Evolutionary conservation across 2,113 vertebrate genomes (phyloP), one percentile per base, ranked within the genome.

Genomic region (Hemiprocne comata): DNA sequence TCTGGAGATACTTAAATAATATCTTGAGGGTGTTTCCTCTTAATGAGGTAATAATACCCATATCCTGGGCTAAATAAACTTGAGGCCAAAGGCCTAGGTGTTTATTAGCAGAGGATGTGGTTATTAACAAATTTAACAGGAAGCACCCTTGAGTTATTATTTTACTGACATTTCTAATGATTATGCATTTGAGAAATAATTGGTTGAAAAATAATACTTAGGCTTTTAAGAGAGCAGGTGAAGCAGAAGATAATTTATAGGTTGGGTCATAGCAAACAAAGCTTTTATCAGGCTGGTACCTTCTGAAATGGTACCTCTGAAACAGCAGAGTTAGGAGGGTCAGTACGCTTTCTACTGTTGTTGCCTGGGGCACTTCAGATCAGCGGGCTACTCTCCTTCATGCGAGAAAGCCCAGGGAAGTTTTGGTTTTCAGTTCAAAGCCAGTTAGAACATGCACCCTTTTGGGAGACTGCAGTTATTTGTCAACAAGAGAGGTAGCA

Each of bases 1-100:
- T 87, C 77, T 95, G 91, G 90, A 96, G 94, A 96, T 95, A 89
- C 92, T 96, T 97, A 96, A 97, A 95, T 92, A 96, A 95, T 95
- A 96, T 94, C 94, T 95, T 95, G 84, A 96, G 94, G 93, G 92
- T 92, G 91, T 97, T 97, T 97, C 64, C 24, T 96, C 86, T 94
- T 97, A 97, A 97, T 96, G 96, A 97, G 97, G 93, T 94, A 97
- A 97, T 96, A 96, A 97, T 93, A 95, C 93, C 90, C 78, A 57
- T 93, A 95, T 97, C 96, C 95, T 97, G 94, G 85, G 89, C 96
- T 95, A 97, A 96, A 97, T 96, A 97, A 96, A 97, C 91, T 87
- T 31, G 90, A 94, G 93, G 95, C 93, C 96, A 96, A 94, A 95
- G 90, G 87, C 69, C 79, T 94, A 96, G 95, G 96, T 97, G 96